Evolutionary conservation across 1,140 invertebrate species (phyloP), one percentile per base, ranked within the genome.

Genomic region (Pygmarrhopalites habei): DNA sequence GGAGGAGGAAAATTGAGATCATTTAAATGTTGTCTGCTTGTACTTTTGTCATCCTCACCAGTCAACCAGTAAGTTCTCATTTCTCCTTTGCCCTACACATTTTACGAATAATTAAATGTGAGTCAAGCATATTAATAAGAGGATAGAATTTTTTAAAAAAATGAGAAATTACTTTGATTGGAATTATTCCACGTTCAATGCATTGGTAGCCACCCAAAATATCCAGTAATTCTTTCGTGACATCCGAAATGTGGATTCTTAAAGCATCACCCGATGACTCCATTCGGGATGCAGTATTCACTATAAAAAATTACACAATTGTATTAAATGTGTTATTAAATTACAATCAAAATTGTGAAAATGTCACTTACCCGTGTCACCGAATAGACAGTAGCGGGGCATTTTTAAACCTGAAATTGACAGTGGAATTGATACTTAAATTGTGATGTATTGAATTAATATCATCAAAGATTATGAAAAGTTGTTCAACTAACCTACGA

Each of bases 41-140:
- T n/a, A n/a, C n/a, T n/a, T n/a, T n/a, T n/a, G n/a, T n/a, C n/a
- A 58, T 79, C 77, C 66, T 79, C 77, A 10, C 77, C 83, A 25
- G 80, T 78, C 25, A 92, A 72, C 89, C 89, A 94, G 74, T 84
- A 92, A 0, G 88, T 90, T 74, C 86, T 82, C 86, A 90, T 88
- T 72, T 87, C 83, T 30, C 91, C 91, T 79, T 93, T 94, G 14
- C 91, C 90, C 83, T 89, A 61, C 28, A 70, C 47, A 61, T 57
- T 39, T 49, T 57, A n/a, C 35, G 59, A 32, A 49, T 28, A n/a
- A n/a, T n/a, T 15, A 29, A 28, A 61, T 46, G n/a, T n/a, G n/a
- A n/a, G n/a, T n/a, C n/a, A n/a, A n/a, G n/a, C n/a, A n/a, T n/a
- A n/a, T n/a, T n/a, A n/a, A n/a, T n/a, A n/a, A n/a, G n/a, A n/a